Evolutionary conservation across 2,113 vertebrate genomes (phyloP).

Genomic region (Chamaea fasciata): DNA sequence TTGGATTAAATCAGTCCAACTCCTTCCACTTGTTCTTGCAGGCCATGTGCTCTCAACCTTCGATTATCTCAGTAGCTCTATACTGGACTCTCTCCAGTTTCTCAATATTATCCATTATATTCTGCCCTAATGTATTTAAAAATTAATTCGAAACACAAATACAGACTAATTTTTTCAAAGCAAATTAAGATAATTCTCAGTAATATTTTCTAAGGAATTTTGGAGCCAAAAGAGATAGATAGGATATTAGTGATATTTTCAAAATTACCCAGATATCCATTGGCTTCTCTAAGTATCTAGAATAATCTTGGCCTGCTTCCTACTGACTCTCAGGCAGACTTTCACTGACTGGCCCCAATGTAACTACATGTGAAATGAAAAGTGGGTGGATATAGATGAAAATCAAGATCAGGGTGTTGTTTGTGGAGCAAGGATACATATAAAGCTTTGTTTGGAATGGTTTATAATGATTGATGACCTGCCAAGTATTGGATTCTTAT

Average conservation of each 20-base stretch:
- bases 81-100: background rate
- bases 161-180: background rate
- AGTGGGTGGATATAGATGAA: background rate
- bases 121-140: background rate
- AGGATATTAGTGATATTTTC: background rate
- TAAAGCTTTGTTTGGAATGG: background rate
- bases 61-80: background rate
- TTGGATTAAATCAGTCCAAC: background rate
- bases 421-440: background rate
- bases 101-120: background rate
- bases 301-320: background rate
- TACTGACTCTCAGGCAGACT: background rate
- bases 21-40: background rate
- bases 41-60: background rate
- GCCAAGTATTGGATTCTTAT: background rate
- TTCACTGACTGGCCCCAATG: background rate
- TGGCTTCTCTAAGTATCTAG: background rate
- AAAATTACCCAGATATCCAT: background rate
- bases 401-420: background rate
- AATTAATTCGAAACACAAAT: background rate
- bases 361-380: background rate
- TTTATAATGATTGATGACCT: background rate
- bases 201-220: background rate
- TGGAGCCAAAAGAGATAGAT: background rate
- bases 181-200: background rate